phyloP scores from a whole-genome alignment of 2,113 vertebrate species.

The Zosterops borbonicus region DNA sequence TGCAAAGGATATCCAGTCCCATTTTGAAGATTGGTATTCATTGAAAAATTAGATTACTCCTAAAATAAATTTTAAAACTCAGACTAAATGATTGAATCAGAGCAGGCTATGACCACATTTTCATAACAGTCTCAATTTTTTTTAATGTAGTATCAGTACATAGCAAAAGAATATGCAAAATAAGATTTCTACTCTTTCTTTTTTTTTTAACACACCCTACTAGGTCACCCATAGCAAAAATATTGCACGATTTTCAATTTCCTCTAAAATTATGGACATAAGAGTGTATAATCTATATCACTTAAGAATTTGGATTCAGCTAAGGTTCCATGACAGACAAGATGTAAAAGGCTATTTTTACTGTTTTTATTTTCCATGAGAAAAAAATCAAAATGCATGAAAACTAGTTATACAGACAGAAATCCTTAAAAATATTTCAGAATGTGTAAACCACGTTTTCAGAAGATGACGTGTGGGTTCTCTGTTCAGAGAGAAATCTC shows the following conservation, averaged over 20 bases:
- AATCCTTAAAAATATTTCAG: not conserved
- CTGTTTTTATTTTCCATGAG: not conserved
- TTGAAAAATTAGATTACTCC: not conserved
- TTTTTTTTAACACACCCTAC: not conserved
- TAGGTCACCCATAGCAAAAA: not conserved
- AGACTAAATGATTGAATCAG: not conserved
- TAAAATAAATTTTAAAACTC: not conserved
- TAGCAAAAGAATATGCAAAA: not conserved
- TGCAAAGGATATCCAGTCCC: not conserved
- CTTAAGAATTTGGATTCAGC: not conserved
- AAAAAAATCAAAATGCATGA: not conserved
- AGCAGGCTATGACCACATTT: not conserved
- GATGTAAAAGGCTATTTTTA: not conserved
- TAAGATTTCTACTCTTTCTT: too few species aligned
- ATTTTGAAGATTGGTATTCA: not conserved
- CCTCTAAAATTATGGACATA: not conserved
- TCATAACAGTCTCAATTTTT: not conserved
- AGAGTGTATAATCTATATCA: not conserved
- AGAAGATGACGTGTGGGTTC: not conserved
- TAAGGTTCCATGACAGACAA: not conserved
- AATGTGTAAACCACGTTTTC: not conserved
- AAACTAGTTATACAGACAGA: not conserved
- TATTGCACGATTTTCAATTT: not conserved
- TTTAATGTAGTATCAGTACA: not conserved
- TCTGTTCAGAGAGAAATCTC: not conserved